phyloP scores from a whole-genome alignment of 2,113 vertebrate genomes.

The Pomatorhinus ruficollis region DNA sequence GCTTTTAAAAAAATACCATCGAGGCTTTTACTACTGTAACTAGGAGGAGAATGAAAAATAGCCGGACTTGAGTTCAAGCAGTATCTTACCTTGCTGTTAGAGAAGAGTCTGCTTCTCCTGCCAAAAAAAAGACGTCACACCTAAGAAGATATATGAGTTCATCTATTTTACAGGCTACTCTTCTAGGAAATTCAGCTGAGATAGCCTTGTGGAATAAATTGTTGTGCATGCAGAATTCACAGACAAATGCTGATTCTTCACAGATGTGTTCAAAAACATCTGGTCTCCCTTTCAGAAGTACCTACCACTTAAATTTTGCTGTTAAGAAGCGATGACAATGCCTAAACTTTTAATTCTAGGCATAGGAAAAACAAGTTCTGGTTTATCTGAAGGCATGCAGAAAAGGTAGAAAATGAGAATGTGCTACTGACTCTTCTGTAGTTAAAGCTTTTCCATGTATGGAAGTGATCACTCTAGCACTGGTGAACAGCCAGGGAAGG shows the following conservation, averaged over 20 bases:
- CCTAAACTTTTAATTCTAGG: not conserved
- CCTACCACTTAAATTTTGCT: not conserved
- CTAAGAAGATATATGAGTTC: slow-evolving; percentile 44
- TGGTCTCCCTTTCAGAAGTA: not conserved
- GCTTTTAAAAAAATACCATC: not conserved
- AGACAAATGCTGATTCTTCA: slow-evolving; percentile 37
- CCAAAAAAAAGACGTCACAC: slow-evolving; percentile 16
- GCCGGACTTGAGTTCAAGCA: not conserved
- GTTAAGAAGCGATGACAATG: not conserved
- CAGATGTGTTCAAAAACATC: slow-evolving; percentile 20
- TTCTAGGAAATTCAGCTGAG: slow-evolving; percentile 41
- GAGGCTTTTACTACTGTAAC: not conserved
- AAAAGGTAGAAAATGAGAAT: not conserved
- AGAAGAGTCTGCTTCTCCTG: not conserved
- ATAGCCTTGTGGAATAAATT: slow-evolving; percentile 11
- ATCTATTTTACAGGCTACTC: slow-evolving; percentile 32
- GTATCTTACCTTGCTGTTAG: not conserved
- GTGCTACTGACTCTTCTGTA: not conserved
- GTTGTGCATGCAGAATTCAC: slow-evolving; percentile 3
- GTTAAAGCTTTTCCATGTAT: not conserved
- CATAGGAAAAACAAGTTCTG: not conserved
- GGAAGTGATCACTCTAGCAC: not conserved
- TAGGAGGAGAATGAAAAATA: slow-evolving; percentile 9
- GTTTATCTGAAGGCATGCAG: not conserved
- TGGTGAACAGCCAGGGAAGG: not conserved